These are phyloP conservation scores for Hylyphantes graminicola DNA, from an alignment of 1,140 invertebrate species.

Conservation along the genomic window DNA sequence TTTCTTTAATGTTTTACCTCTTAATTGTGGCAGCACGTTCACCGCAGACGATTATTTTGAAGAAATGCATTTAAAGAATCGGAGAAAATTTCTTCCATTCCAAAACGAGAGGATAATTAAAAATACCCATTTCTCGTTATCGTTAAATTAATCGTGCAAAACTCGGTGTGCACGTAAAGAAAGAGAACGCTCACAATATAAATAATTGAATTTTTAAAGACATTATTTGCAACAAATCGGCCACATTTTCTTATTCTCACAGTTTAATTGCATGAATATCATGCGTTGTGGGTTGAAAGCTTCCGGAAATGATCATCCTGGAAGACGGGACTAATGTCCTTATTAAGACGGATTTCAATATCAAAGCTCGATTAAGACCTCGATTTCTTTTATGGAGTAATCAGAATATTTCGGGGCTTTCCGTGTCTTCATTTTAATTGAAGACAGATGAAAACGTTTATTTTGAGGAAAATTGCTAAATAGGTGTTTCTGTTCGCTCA, in stretches of 20 bases:
- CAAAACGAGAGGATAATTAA: conserved; percentile 52
- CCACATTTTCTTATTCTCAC: conserved; percentile 6
- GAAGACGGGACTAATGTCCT: too few species aligned
- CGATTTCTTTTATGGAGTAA: too few species aligned
- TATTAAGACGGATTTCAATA: too few species aligned
- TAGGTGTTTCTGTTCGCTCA: too few species aligned
- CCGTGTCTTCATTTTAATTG: too few species aligned
- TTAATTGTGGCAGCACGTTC: conserved; percentile 34
- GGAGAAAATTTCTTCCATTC: conserved; percentile 43
- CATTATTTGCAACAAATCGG: not conserved
- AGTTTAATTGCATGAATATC: conserved; percentile 11
- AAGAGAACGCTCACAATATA: not conserved
- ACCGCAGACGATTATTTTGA: conserved; percentile 19
- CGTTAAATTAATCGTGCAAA: conserved; percentile 40
- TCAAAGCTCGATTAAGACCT: too few species aligned
- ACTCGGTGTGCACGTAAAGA: conserved; percentile 20
- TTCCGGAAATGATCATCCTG: not conserved
- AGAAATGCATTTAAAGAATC: conserved; percentile 48
- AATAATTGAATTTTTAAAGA: conserved; percentile 42
- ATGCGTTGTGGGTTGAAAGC: not conserved
- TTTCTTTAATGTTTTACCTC: conserved; percentile 41
- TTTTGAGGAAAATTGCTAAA: too few species aligned
- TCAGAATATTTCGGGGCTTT: too few species aligned
- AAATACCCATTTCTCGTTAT: conserved; percentile 34
- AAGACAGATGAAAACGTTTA: too few species aligned